These are phyloP conservation scores for Plagodis dolabraria DNA, from an alignment of 2,888 invertebrate species.

Conservation along the genomic window DNA sequence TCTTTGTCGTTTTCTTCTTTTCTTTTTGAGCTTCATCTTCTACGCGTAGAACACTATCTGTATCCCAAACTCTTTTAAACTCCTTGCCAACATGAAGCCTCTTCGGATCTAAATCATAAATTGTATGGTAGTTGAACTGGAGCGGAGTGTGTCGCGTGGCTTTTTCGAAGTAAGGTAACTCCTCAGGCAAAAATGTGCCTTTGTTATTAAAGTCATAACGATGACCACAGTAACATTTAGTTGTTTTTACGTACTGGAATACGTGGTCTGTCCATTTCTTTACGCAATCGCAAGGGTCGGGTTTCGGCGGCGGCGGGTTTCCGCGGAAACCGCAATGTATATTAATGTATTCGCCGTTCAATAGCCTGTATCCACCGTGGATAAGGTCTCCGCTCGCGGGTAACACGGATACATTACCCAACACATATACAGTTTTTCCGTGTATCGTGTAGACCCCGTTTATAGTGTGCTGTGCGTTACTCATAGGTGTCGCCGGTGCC, in stretches of 20 bases:
- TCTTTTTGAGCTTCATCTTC: conserved; percentile 42
- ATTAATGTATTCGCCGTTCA: conserved; percentile 54
- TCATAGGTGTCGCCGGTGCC: conserved; percentile 59
- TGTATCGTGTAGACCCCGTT: conserved; percentile 59
- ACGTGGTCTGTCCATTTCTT: conserved; percentile 62
- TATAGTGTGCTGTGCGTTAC: conserved; percentile 65
- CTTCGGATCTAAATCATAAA: conserved; percentile 65
- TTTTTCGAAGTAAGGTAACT: conserved; percentile 66
- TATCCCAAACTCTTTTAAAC: conserved; percentile 69
- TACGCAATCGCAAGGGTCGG: conserved; percentile 65
- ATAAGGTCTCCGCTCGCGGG: conserved; percentile 66
- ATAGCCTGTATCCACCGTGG: conserved; percentile 63
- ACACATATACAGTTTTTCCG: conserved; percentile 57
- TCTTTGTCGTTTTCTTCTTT: conserved; percentile 53
- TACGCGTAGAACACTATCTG: conserved; percentile 64
- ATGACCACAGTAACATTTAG: conserved; percentile 71
- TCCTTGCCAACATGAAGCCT: conserved; percentile 60
- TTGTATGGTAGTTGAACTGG: conserved; percentile 67
- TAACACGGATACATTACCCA: conserved; percentile 59
- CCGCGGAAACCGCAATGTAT: conserved; percentile 66
- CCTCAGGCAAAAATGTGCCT: conserved; percentile 60
- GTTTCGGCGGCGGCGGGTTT: conserved; percentile 47
- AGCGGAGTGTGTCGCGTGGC: conserved; percentile 53
- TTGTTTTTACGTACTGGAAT: conserved; percentile 57
- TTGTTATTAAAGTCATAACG: conserved; percentile 67